phyloP scores from a whole-genome alignment of 2,113 vertebrate genomes.

The Psettodes erumei region DNA sequence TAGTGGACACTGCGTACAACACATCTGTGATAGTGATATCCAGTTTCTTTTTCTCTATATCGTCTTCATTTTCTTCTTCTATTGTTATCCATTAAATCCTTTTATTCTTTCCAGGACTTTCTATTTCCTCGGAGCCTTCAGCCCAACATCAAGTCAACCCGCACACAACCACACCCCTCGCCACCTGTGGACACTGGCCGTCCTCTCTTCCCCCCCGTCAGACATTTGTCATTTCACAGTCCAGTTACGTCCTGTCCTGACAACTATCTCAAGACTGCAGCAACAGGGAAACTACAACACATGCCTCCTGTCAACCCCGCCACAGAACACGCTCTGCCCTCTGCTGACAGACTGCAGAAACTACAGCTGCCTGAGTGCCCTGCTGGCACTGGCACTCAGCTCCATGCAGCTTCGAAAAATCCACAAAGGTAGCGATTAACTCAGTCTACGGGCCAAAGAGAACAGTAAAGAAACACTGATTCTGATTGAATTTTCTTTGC shows the following conservation, averaged over 20 bases:
- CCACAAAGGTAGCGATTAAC: conserved; percentile 50
- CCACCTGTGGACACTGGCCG: conserved; percentile 32
- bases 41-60: neutral
- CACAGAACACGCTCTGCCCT: conserved; percentile 55
- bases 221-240: conserved; percentile 67
- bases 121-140: conserved; percentile 76
- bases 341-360: conserved; percentile 63
- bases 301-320: conserved; percentile 45
- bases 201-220: conserved; percentile 75
- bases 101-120: conserved; percentile 73
- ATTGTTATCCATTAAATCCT: neutral
- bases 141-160: conserved; percentile 38
- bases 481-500: conserved; percentile 20
- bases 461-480: neutral
- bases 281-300: conserved; percentile 17
- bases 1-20: neutral
- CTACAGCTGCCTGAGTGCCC: conserved; percentile 41
- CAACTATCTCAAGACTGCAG: conserved; percentile 17
- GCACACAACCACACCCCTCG: neutral
- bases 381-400: neutral
- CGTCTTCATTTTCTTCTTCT: neutral
- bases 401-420: conserved; percentile 21
- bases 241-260: conserved; percentile 49
- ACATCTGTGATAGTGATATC: neutral
- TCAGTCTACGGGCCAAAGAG: neutral